Evolutionary conservation across 2,888 invertebrate species (phyloP).

Genomic region (Cheilosia variabilis): DNA sequence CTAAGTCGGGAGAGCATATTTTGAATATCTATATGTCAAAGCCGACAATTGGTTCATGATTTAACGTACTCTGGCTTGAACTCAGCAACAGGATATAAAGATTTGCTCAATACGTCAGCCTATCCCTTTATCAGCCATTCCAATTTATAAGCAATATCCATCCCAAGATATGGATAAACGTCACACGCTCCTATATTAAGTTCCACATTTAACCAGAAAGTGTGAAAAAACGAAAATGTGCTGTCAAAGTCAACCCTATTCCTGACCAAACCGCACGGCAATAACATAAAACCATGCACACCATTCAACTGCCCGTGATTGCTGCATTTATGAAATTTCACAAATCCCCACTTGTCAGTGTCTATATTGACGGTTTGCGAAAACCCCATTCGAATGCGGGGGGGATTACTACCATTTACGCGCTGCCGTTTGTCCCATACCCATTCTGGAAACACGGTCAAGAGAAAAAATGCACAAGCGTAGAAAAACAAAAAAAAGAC

Average conservation of each 20-base stretch:
- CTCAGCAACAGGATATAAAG: too few relatives aligned
- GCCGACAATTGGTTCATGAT: too few relatives aligned
- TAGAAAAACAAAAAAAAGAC: neutral
- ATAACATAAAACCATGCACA: conserved; percentile 41
- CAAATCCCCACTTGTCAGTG: conserved; percentile 73
- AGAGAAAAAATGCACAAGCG: conserved; percentile 14
- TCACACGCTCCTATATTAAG: neutral
- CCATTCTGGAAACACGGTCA: conserved; percentile 56
- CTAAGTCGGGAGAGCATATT: too few relatives aligned
- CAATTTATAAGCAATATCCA: too few relatives aligned
- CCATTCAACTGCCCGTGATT: conserved; percentile 69
- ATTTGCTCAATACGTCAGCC: too few relatives aligned
- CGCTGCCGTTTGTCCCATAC: conserved; percentile 22
- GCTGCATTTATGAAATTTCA: conserved; percentile 69
- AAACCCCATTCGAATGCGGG: conserved; percentile 30
- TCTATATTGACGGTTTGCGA: conserved; percentile 53
- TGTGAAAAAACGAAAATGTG: conserved; percentile 13
- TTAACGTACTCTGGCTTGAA: too few relatives aligned
- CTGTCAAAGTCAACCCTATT: neutral
- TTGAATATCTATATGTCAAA: too few relatives aligned
- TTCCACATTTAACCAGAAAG: neutral
- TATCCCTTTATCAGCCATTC: too few relatives aligned
- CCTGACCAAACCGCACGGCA: conserved; percentile 6
- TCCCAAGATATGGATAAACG: too few relatives aligned
- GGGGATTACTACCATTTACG: conserved; percentile 37